These are phyloP conservation scores for Sebastes cheni DNA, from an alignment of 2,797 vertebrate genomes.

Conservation along the genomic window DNA sequence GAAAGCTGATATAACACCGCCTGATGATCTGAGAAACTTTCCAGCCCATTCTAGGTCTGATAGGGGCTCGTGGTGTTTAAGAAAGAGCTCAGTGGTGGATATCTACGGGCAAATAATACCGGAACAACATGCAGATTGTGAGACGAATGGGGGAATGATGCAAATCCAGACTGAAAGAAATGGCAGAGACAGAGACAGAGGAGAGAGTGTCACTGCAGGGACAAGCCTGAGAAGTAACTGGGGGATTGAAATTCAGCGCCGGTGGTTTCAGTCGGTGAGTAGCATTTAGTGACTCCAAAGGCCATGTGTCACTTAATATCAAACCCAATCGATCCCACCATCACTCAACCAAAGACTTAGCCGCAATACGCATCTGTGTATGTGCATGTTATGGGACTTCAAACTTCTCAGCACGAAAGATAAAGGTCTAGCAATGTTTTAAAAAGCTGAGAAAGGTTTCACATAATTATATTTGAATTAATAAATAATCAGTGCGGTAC, in stretches of 20 bases:
- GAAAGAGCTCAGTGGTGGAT: neutral
- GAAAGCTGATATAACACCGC: neutral
- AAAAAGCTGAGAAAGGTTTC: neutral
- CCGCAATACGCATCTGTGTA: neutral
- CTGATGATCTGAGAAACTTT: neutral
- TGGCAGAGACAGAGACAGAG: conserved; percentile 34
- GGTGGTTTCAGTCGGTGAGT: conserved; percentile 62
- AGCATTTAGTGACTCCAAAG: conserved; percentile 79
- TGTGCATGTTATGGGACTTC: neutral
- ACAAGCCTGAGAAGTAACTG: conserved; percentile 54
- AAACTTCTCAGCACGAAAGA: neutral
- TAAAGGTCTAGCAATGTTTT: neutral
- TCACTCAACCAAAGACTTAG: conserved; percentile 52
- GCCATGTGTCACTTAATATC: conserved; percentile 79
- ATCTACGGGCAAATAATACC: conserved; percentile 27
- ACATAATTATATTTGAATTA: neutral
- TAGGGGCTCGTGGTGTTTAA: neutral
- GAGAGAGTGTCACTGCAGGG: conserved; percentile 29
- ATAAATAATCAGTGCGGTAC: neutral
- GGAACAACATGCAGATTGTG: conserved; percentile 4
- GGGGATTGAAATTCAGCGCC: conserved; percentile 60
- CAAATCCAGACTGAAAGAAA: conserved; percentile 49
- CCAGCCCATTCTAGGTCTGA: neutral
- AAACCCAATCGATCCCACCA: conserved; percentile 73
- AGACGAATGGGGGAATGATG: conserved; percentile 29